Evolutionary conservation across 2,888 invertebrate species (phyloP).

Genomic region (Drosophila diplacantha): DNA sequence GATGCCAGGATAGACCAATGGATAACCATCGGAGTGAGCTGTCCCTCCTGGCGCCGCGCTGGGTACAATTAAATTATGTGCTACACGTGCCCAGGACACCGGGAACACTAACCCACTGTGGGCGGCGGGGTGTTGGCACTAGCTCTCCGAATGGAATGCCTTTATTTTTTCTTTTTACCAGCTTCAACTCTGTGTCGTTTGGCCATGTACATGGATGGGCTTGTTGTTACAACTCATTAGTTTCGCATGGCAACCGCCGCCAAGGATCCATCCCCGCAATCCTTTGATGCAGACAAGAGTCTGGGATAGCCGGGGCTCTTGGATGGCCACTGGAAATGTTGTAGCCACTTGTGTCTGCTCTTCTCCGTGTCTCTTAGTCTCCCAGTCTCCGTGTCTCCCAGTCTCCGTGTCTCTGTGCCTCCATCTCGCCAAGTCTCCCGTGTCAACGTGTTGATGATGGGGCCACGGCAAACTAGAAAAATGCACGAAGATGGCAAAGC

Average conservation of each 20-base stretch:
- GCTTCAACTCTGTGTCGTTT: conserved; percentile 28
- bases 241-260: conserved; percentile 48
- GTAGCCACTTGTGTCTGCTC: conserved; percentile 22
- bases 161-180: neutral
- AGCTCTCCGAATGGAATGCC: conserved; percentile 7
- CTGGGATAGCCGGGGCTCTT: conserved; percentile 44
- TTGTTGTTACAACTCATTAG: conserved; percentile 69
- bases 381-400: conserved; percentile 3
- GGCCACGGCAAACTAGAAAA: conserved; percentile 19
- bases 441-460: conserved; percentile 36
- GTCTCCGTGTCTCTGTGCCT: neutral
- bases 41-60: conserved; percentile 13
- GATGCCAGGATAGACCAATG: neutral
- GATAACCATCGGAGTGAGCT: conserved; percentile 15
- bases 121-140: neutral
- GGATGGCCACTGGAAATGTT: conserved; percentile 22
- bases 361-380: neutral
- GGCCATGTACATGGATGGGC: conserved; percentile 49
- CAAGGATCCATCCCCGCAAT: conserved; percentile 42
- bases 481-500: conserved; percentile 14
- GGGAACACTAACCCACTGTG: conserved; percentile 1
- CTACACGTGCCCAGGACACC: conserved; percentile 36
- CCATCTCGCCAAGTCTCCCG: conserved; percentile 2
- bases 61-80: conserved; percentile 63
- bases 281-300: conserved; percentile 61